Evolutionary conservation across 2,113 vertebrate species (phyloP).

Genomic region (Pteronura brasiliensis): DNA sequence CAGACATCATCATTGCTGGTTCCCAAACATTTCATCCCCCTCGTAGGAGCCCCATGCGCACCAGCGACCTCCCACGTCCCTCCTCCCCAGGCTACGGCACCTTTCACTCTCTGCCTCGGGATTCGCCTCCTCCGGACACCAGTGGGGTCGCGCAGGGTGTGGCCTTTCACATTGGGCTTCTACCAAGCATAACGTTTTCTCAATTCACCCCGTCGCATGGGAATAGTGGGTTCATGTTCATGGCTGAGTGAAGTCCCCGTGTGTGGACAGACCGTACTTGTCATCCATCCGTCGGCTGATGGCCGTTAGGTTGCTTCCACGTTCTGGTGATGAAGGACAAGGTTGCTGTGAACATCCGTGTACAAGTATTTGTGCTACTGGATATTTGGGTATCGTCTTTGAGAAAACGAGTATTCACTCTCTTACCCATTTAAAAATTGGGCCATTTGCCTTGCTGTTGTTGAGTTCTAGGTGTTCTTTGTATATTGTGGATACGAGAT

Average conservation of each 20-base stretch:
- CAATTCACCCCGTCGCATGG: neutral
- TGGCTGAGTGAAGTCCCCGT: neutral
- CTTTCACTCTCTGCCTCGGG: neutral
- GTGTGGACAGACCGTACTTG: no score
- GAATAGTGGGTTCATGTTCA: neutral
- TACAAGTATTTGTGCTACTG: neutral
- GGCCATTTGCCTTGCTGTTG: neutral
- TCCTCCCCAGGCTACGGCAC: neutral
- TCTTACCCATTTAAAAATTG: neutral
- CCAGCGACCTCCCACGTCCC: no score
- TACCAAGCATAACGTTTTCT: neutral
- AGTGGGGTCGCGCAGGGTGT: no score
- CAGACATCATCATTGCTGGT: no score
- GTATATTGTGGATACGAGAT: neutral
- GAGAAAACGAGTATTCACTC: neutral
- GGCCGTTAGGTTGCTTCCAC: neutral
- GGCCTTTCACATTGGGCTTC: no score
- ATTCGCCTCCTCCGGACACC: neutral
- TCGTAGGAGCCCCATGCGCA: neutral
- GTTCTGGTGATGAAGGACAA: neutral
- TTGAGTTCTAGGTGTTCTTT: neutral
- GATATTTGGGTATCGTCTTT: neutral
- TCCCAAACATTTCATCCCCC: neutral
- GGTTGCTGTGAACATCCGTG: neutral
- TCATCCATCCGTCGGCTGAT: no score